Base-by-base conservation (phyloP, 2,888 invertebrate species). In the Matsumyia berberina region DNA sequence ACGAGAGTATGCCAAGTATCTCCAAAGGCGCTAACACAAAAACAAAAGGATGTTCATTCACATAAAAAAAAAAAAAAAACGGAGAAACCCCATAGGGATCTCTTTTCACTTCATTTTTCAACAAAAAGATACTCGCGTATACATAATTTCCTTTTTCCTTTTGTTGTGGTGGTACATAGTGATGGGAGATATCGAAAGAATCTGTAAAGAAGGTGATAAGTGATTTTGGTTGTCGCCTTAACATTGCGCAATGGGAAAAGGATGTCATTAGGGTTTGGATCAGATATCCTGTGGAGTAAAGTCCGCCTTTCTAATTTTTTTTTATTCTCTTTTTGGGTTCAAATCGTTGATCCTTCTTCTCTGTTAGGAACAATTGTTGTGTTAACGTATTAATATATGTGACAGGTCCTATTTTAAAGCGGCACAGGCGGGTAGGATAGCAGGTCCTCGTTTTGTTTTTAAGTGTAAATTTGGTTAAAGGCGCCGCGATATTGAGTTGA, bases 381-480 rank as follows among this genome's bases (percentile, higher is more conserved):
- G 85, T 80, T 85, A 80, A 85, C 74, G 80, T 80, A 79, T 79
- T 83, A 79, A 83, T 83, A 79, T 83, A 85, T 85, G 80, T 80
- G 85, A 80, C 85, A 80, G 85, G 80, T 69, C 33, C 29, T 31
- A 44, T 44, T 58, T 64, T 66, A 15, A 19, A 42, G 15, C 46
- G 39, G 35, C 12, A 46, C 55, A 37, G 60, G 67, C 73, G 72
- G 72, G 29, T 73, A 60, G 49, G 72, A 35, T 73, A 60, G 49
- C 58, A 70, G 74, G 74, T 70, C 80, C 66, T 69, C 79, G 55
- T 49, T 31, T 49, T 53, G 39, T 53, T 11, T 49, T 44, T 67
- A 24, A 24, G 24, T 8, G 17, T 17, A 46, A 46, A 46, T 46
- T 46, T 46, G 49, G 49, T 55, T 73, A 8, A 79, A 51, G 79